These are phyloP conservation scores for Dicentrarchus labrax DNA, from an alignment of 2,113 vertebrate genomes.

Conservation along the genomic window DNA sequence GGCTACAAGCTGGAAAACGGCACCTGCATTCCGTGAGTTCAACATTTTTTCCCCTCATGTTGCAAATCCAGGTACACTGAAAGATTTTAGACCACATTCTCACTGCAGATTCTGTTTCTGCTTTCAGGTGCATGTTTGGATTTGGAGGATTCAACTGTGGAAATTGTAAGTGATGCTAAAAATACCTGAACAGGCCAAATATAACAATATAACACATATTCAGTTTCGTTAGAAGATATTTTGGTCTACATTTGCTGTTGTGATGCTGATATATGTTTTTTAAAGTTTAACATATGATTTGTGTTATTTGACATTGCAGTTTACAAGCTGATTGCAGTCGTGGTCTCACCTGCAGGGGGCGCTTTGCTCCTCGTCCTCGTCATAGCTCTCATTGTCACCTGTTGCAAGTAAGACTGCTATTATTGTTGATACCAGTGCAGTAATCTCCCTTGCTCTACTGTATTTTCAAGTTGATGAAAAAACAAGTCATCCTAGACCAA, in stretches of 20 bases:
- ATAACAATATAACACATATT: no score
- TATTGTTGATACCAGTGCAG: neutral
- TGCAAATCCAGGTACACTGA: neutral
- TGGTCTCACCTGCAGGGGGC: conserved; percentile 93
- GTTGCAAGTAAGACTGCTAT: conserved; percentile 89
- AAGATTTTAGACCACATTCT: neutral
- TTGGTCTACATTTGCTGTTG: neutral
- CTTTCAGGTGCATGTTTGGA: conserved; percentile 92
- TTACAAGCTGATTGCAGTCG: conserved; percentile 95
- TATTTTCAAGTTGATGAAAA: neutral
- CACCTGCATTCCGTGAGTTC: conserved; percentile 91
- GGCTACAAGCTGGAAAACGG: conserved; percentile 92
- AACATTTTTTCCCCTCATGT: neutral
- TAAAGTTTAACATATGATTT: neutral
- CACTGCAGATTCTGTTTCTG: conserved; percentile 18
- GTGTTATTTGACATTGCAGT: conserved; percentile 80
- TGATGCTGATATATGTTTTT: neutral
- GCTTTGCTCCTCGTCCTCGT: conserved; percentile 92
- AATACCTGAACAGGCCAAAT: neutral
- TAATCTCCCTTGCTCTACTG: neutral
- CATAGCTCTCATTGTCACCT: conserved; percentile 92
- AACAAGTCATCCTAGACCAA: no score
- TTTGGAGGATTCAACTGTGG: conserved; percentile 98
- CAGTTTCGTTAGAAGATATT: neutral
- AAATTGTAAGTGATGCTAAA: conserved; percentile 90